A percentile compares a stretch with the other conserved stretches of the same genome.
phyloP scores from a whole-genome alignment of 2,113 vertebrate genomes.

The Xyrauchen texanus region DNA sequence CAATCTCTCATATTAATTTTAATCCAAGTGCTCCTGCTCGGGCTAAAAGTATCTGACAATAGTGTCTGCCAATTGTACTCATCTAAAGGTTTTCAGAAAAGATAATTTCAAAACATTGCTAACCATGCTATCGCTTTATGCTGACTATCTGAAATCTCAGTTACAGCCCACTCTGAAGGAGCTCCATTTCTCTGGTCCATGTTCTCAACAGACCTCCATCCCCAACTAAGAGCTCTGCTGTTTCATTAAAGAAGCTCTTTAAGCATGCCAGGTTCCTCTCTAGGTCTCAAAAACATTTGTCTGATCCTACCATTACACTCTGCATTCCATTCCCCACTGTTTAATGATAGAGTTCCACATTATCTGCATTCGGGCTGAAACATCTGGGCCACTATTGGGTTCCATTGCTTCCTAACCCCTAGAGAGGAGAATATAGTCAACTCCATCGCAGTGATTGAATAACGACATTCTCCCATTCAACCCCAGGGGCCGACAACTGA shows the following conservation, averaged over 20 bases:
- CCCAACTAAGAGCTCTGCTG: background rate
- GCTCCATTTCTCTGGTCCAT: background rate
- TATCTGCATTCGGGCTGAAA: constrained; percentile 74
- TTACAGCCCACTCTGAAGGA: too few species aligned
- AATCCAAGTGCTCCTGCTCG: too few species aligned
- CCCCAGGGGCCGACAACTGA: constrained; percentile 32
- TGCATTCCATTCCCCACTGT: constrained; percentile 53
- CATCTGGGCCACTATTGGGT: constrained; percentile 77
- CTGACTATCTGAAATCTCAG: too few species aligned
- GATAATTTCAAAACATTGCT: too few species aligned
- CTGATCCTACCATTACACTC: constrained; percentile 23
- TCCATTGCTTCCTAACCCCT: constrained; percentile 62
- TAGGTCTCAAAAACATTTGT: constrained; percentile 36
- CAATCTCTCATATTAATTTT: too few species aligned
- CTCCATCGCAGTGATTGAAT: constrained; percentile 71
- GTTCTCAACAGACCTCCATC: background rate
- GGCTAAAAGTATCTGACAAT: too few species aligned
- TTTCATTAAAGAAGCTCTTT: constrained; percentile 43
- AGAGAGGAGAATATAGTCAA: constrained; percentile 61
- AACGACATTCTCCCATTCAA: constrained; percentile 54
- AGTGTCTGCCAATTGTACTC: too few species aligned
- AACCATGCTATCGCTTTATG: too few species aligned
- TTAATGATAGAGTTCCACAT: constrained; percentile 62
- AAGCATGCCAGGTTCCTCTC: background rate
- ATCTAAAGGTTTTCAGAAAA: too few species aligned